phyloP scores from a whole-genome alignment of 2,888 invertebrate species.

The Pecten maximus region DNA sequence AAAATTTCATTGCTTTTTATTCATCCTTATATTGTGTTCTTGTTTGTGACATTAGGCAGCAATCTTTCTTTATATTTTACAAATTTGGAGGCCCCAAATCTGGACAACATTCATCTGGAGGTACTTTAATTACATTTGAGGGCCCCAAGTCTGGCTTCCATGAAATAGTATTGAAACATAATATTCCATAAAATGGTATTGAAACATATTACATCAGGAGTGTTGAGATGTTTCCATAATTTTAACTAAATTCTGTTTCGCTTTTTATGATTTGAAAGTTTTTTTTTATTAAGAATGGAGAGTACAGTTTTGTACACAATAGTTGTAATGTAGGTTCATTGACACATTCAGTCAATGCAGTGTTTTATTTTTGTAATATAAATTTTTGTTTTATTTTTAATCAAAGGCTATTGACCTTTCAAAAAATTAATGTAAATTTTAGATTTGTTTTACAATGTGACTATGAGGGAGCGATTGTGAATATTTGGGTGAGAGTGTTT shows the following conservation, averaged over 20 bases:
- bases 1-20: background rate
- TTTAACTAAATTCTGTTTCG: background rate
- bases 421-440: conserved; percentile 9
- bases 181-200: background rate
- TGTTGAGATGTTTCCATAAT: background rate
- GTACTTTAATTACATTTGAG: background rate
- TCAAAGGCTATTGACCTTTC: background rate
- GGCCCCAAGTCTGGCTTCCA: background rate
- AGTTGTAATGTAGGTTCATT: background rate
- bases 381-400: conserved; percentile 4
- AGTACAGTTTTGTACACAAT: background rate
- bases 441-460: conserved; percentile 13
- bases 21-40: conserved; percentile 31
- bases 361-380: background rate
- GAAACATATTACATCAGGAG: background rate
- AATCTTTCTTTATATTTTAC: background rate
- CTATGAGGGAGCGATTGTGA: background rate
- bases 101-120: background rate
- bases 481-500: background rate
- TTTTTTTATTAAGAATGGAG: background rate
- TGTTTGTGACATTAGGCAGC: conserved; percentile 17
- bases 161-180: background rate
- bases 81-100: conserved; percentile 6
- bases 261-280: background rate
- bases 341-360: background rate